Conservation (phyloP, 2,797 vertebrate genomes). For the Gobionotothen gibberifrons region DNA sequence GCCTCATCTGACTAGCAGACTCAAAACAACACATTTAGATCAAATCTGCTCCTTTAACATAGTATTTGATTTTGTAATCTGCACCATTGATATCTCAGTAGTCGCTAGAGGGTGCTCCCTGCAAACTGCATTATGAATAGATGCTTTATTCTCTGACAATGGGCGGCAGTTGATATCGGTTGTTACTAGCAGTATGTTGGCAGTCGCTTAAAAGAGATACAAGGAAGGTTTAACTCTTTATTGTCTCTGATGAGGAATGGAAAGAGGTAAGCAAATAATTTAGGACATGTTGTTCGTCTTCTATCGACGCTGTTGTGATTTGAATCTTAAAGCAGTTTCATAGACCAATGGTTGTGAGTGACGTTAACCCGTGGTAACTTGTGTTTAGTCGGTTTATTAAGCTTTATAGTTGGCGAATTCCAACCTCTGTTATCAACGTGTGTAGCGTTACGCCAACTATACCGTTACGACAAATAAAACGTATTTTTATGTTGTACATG, state of each 20-base stretch:
- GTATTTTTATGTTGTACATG: neutral
- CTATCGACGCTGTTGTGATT: neutral
- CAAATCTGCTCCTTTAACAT: neutral
- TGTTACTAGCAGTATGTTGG: neutral
- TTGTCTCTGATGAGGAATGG: neutral
- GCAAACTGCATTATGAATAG: conserved; percentile 25
- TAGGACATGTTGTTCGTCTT: neutral
- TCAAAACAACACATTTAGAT: too few relatives aligned
- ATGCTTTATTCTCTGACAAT: conserved; percentile 33
- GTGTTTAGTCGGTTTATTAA: neutral
- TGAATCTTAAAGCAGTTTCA: neutral
- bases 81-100: neutral
- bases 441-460: neutral
- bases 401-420: neutral
- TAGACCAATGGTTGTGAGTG: neutral
- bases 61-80: conserved; percentile 36
- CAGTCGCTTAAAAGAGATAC: neutral
- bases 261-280: conserved; percentile 38
- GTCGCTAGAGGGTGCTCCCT: conserved; percentile 63
- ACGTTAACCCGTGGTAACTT: neutral
- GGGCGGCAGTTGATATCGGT: conserved; percentile 26
- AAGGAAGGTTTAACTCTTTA: neutral
- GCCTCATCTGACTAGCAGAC: neutral
- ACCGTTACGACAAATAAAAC: neutral
- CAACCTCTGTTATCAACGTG: neutral